Evolutionary conservation across 2,888 invertebrate genomes (phyloP).

Genomic region (Urechis unicinctus): DNA sequence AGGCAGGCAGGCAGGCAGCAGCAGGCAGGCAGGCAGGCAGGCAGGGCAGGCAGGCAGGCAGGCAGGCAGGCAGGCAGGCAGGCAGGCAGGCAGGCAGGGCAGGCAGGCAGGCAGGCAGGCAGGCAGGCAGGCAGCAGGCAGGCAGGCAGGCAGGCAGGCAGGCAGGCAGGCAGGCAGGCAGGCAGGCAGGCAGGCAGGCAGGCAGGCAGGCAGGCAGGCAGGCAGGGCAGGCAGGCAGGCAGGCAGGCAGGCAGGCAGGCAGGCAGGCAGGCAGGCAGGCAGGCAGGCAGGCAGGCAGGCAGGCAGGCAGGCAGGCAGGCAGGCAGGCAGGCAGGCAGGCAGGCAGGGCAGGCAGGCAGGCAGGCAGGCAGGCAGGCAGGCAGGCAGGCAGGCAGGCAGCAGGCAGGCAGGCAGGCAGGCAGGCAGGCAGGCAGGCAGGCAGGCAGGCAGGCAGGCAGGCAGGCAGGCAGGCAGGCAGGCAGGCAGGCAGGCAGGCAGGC

Average conservation of each 20-base stretch:
- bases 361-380: conserved; percentile 4
- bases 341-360: conserved; percentile 3
- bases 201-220: conserved; percentile 2
- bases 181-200: conserved; percentile 3
- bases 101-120: too few relatives aligned
- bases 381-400: conserved; percentile 4
- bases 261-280: conserved; percentile 2
- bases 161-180: conserved; percentile 4
- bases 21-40: neutral
- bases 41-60: too few relatives aligned
- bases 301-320: conserved; percentile 1
- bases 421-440: conserved; percentile 4
- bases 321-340: too few relatives aligned
- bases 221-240: too few relatives aligned
- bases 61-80: too few relatives aligned
- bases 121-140: too few relatives aligned
- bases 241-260: conserved; percentile 3
- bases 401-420: conserved; percentile 4
- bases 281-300: conserved; percentile 1
- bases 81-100: too few relatives aligned
- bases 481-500: neutral
- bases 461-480: neutral
- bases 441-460: conserved; percentile 4
- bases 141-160: conserved; percentile 4
- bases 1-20: neutral